A percentile compares a stretch with the other conserved stretches of the same genome.
Evolutionary conservation across 2,797 vertebrate genomes (phyloP).

Genomic region (Megaceryle alcyon): DNA sequence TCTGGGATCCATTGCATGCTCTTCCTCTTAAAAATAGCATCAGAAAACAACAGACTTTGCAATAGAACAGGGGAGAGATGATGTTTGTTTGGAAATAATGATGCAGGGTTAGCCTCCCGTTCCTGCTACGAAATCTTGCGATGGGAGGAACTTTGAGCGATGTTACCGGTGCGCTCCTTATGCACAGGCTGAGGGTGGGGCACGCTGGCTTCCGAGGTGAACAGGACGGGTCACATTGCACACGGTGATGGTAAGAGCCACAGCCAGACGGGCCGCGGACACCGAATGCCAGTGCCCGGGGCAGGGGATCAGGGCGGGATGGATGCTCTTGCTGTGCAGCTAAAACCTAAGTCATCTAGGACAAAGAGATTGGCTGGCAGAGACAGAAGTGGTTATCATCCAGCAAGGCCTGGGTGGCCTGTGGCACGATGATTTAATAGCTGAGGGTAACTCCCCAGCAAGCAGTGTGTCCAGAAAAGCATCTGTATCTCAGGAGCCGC

Average conservation of each 20-base stretch:
- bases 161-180: not conserved
- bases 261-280: not conserved
- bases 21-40: slow-evolving; percentile 13
- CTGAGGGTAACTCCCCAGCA: not conserved
- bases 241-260: not conserved
- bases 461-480: not conserved
- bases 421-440: not conserved
- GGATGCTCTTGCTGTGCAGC: not conserved
- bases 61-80: not conserved
- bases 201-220: not conserved
- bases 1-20: not conserved
- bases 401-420: not conserved
- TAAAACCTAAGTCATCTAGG: not conserved
- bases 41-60: not conserved
- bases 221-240: not conserved
- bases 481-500: not conserved
- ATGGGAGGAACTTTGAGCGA: not conserved
- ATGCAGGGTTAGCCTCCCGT: not conserved
- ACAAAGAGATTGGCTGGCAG: not conserved
- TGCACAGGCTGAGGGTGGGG: not conserved
- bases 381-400: not conserved
- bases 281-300: fast-evolving
- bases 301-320: not conserved
- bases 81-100: not conserved
- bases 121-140: not conserved